These are phyloP conservation scores for Cettia cetti DNA, from an alignment of 2,113 vertebrate genomes.

Conservation along the genomic window DNA sequence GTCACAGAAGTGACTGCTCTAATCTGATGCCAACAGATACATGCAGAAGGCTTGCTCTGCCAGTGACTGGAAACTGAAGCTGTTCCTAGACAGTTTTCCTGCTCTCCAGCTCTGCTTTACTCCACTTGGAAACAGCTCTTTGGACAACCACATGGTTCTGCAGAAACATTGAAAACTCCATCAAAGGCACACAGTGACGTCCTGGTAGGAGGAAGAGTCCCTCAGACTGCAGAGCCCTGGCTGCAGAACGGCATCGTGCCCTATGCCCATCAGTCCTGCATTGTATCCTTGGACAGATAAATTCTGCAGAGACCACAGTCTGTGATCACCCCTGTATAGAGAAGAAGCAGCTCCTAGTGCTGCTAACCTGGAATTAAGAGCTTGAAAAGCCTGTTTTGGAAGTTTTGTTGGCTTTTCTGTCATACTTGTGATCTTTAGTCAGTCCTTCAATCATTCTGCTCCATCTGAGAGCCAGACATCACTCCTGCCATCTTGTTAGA, in stretches of 20 bases:
- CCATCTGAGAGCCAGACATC: not conserved
- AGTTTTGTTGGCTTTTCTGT: not conserved
- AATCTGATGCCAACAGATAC: not conserved
- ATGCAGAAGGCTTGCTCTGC: not conserved
- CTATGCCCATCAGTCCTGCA: not conserved
- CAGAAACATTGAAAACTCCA: not conserved
- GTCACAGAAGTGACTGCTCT: not conserved
- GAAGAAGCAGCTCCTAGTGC: not conserved
- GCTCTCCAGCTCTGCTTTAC: not conserved
- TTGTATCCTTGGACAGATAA: not conserved
- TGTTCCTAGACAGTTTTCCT: not conserved
- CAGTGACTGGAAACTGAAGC: not conserved
- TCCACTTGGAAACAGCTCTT: not conserved
- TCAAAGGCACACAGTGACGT: rapidly evolving
- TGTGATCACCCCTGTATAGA: not conserved
- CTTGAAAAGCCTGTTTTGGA: not conserved
- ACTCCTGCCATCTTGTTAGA: not conserved
- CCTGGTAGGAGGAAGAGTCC: not conserved
- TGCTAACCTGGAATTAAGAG: not conserved
- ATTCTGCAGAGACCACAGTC: not conserved
- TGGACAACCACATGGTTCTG: not conserved
- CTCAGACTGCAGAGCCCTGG: not conserved
- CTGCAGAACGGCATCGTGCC: rapidly evolving
- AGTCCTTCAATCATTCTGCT: rapidly evolving
- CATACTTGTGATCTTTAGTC: not conserved